phyloP scores from a whole-genome alignment of 2,113 vertebrate genomes.

The Cynocephalus volans region DNA sequence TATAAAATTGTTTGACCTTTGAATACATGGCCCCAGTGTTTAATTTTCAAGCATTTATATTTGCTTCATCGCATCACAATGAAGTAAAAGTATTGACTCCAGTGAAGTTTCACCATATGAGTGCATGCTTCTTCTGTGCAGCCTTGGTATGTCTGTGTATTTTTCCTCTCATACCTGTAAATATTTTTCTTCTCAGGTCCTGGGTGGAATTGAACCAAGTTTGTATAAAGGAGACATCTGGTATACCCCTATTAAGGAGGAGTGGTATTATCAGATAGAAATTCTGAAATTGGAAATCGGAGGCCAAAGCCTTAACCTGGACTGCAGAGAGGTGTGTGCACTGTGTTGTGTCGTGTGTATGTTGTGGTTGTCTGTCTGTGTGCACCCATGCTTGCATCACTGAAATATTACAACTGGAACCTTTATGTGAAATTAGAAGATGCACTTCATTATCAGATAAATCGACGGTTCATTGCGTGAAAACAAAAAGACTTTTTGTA shows the following conservation, averaged over 20 bases:
- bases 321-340: conserved; percentile 95
- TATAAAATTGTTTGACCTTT: neutral
- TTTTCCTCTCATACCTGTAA: neutral
- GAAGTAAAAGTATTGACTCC: rapidly evolving
- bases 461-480: neutral
- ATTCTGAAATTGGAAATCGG: conserved; percentile 97
- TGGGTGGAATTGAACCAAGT: conserved; percentile 95
- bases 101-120: rapidly evolving
- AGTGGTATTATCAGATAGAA: conserved; percentile 99
- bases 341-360: neutral
- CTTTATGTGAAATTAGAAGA: neutral
- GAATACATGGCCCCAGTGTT: rapidly evolving
- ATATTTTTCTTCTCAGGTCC: conserved; percentile 88
- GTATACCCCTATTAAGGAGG: conserved; percentile 96
- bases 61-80: neutral
- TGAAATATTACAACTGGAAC: neutral
- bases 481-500: neutral
- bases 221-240: conserved; percentile 95
- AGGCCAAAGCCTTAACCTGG: conserved; percentile 94
- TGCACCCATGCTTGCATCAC: neutral
- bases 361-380: neutral
- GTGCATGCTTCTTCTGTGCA: neutral
- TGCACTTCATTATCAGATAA: rapidly evolving
- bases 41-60: neutral
- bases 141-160: rapidly evolving